Base-by-base conservation (phyloP, 2,113 vertebrate genomes). In the Prietella phreatophila region DNA sequence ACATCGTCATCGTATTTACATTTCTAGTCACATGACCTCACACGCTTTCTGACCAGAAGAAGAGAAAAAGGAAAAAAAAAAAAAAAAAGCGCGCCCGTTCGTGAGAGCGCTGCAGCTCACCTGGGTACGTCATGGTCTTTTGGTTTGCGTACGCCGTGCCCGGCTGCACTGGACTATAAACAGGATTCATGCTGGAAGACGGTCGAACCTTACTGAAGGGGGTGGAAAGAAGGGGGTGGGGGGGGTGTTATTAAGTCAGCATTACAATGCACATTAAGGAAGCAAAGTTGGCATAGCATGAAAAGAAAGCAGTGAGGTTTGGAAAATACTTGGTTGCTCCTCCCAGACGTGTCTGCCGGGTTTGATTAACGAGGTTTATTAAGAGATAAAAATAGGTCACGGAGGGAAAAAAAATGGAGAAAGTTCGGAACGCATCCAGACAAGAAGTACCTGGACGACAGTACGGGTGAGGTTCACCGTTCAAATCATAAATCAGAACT, bases 161-260 rank as follows among this genome's bases (percentile, higher is more conserved):
- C 82, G 96, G 96, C 90, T 97, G 96, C 89, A 97, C 96, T 90
- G 96, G 95, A 96, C 96, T 97, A 92, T 97, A 97, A 94, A 97
- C 96, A 86, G 96, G 96, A 91, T 97, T 97, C 96, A 97, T 97
- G 88, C 86, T 93, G 94, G 96, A 96, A 95, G 95, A 96, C 92
- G 69, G 39, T 92, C 93, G 93, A 94, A 91, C 93, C 95, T 97
- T 93, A 25, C 92, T 91, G 92, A 84, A 89, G n/a, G 39, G 67
- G n/a, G 47, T 91, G 92, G 91, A 89, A 85, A 8, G n/a, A 87
- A 4, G 2, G 0, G 4, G 22, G 11, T 5, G 53, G 8, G 15
- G 33, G 42, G 60, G 67, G 0, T n/a, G 20, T 88, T 27, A 84
- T 60, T 13, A 58, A 27, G 27, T 47, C 67, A 78, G 20, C 17